Evolutionary conservation across 2,113 vertebrate species (phyloP).

Genomic region (Circaetus cinerascens): DNA sequence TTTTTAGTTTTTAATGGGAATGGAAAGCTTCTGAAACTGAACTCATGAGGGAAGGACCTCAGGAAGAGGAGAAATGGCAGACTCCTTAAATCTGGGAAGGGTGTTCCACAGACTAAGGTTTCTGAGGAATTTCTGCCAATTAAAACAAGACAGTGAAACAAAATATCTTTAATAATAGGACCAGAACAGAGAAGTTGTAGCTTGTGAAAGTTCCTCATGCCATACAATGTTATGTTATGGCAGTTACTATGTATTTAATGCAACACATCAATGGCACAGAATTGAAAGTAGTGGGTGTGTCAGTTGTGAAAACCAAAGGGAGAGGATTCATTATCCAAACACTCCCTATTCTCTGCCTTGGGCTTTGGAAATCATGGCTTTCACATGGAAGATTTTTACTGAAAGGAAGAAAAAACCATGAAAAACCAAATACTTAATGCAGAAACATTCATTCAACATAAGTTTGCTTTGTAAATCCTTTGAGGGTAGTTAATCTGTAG

Average conservation of each 20-base stretch:
- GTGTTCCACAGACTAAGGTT: background rate
- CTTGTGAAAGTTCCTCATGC: constrained; percentile 9
- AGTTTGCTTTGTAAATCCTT: constrained; percentile 2
- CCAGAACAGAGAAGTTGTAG: constrained; percentile 11
- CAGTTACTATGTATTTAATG: background rate
- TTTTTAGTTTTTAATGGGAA: constrained; percentile 29
- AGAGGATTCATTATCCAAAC: background rate
- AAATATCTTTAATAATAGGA: constrained; percentile 56
- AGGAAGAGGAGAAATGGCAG: constrained; percentile 47
- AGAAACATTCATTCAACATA: constrained; percentile 5
- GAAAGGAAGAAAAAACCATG: background rate
- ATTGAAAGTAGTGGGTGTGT: background rate
- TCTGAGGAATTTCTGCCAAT: constrained; percentile 34
- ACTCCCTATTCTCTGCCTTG: background rate
- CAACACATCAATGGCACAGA: background rate
- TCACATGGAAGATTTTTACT: background rate
- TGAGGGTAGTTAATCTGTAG: constrained; percentile 7
- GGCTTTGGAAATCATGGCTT: background rate
- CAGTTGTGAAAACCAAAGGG: background rate
- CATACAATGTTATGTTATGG: background rate
- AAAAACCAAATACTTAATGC: background rate
- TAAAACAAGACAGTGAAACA: constrained; percentile 42
- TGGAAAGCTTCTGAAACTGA: constrained; percentile 42
- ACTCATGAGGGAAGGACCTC: background rate
- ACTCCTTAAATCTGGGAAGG: background rate